These are phyloP conservation scores for Leptinotarsa tumamoca DNA, from an alignment of 2,888 invertebrate genomes.

Conservation along the genomic window DNA sequence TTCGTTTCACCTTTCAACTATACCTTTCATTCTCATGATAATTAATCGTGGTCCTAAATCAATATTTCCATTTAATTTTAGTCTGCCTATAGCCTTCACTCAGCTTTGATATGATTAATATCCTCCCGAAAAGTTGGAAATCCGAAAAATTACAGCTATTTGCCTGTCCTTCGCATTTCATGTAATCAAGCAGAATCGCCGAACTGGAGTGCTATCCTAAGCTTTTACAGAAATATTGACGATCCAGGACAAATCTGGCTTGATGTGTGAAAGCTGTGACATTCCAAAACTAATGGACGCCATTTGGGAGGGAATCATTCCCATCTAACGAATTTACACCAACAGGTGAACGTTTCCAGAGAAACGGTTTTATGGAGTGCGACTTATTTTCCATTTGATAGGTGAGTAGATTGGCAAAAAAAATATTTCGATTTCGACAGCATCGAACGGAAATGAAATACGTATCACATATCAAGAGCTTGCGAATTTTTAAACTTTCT, in stretches of 20 bases:
- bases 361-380: not conserved
- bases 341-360: not conserved
- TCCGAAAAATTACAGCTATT: slow-evolving; percentile 24
- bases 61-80: too few relatives aligned
- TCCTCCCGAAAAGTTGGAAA: slow-evolving; percentile 5
- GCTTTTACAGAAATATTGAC: slow-evolving; percentile 23
- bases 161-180: not conserved
- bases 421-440: not conserved
- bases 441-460: not conserved
- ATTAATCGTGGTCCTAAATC: not conserved
- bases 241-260: slow-evolving; percentile 16
- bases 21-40: not conserved
- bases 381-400: not conserved
- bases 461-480: not conserved
- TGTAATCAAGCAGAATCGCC: slow-evolving; percentile 12
- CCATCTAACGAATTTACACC: slow-evolving; percentile 10
- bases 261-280: slow-evolving; percentile 15
- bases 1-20: too few relatives aligned
- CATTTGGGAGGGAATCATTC: not conserved
- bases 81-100: not conserved
- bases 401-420: not conserved
- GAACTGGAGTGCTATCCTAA: slow-evolving; percentile 8
- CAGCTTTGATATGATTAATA: not conserved
- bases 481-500: not conserved
- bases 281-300: slow-evolving; percentile 8